Conservation (phyloP, 2,113 vertebrate species). For the Lophotis ruficrista region DNA sequence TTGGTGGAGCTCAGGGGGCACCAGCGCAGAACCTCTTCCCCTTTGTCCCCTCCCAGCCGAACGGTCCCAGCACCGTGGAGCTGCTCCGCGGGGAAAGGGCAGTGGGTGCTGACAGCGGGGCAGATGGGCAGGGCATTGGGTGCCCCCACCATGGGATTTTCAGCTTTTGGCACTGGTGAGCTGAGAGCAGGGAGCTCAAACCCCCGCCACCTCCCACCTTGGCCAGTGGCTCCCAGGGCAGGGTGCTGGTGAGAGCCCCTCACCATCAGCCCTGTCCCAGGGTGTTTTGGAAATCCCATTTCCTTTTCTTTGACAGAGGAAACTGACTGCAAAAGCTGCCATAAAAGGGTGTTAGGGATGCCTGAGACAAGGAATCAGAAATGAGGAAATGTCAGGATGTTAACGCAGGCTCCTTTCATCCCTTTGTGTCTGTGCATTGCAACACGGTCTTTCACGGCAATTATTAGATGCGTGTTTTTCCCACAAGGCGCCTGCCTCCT, state of each 20-base stretch:
- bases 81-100: accelerated
- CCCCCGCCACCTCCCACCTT: background rate
- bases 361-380: slow-evolving; percentile 17
- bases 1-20: background rate
- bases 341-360: background rate
- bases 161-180: background rate
- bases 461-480: background rate
- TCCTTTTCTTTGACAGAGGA: slow-evolving; percentile 18
- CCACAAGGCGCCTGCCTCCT: background rate
- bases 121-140: background rate
- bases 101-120: accelerated
- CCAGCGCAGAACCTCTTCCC: background rate
- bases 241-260: background rate
- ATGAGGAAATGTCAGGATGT: slow-evolving; percentile 11
- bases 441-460: background rate
- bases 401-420: slow-evolving; percentile 42
- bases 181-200: background rate
- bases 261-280: background rate
- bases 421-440: slow-evolving; percentile 26
- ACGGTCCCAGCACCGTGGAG: accelerated
- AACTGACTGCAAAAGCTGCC: background rate
- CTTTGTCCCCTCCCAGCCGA: background rate
- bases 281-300: background rate
- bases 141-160: background rate
- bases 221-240: background rate